A percentile compares a stretch with the other conserved stretches of the same genome.
phyloP scores from a whole-genome alignment of 2,113 vertebrate species.

The Percina caprodes region DNA sequence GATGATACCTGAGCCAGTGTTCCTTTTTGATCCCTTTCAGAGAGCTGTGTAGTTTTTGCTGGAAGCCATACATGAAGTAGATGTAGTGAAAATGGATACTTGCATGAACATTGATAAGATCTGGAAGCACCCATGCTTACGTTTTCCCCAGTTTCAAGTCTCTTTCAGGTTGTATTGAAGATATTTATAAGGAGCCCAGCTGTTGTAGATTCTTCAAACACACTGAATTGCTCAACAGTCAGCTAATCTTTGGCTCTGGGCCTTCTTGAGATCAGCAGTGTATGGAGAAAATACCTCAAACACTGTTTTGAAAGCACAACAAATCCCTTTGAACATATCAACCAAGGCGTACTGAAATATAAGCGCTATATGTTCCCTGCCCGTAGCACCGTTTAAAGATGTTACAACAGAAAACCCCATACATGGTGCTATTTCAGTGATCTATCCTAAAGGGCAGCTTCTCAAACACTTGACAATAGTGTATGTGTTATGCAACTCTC shows the following conservation, averaged over 20 bases:
- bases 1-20: not conserved
- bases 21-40: slow-evolving; percentile 21
- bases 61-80: slow-evolving; percentile 1
- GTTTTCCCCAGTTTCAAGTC: slow-evolving; percentile 53
- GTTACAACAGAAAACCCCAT: slow-evolving; percentile 29
- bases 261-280: slow-evolving; percentile 42
- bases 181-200: slow-evolving; percentile 40
- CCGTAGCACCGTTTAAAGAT: slow-evolving; percentile 22
- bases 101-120: slow-evolving; percentile 11
- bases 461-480: not conserved
- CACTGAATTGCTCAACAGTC: slow-evolving; percentile 50
- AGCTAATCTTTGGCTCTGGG: slow-evolving; percentile 69
- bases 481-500: not conserved
- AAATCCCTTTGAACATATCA: slow-evolving; percentile 61
- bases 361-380: slow-evolving; percentile 48
- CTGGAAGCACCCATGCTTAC: slow-evolving; percentile 25
- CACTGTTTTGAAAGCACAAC: slow-evolving; percentile 57
- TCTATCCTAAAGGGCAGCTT: not conserved
- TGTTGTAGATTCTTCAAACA: slow-evolving; percentile 74
- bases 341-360: slow-evolving; percentile 1
- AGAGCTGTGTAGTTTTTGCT: not conserved
- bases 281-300: slow-evolving; percentile 55
- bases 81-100: slow-evolving; percentile 10
- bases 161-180: slow-evolving; percentile 21
- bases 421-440: slow-evolving; percentile 18